Base-by-base conservation (phyloP, 1,140 invertebrate species). In the Telenomus remus region DNA sequence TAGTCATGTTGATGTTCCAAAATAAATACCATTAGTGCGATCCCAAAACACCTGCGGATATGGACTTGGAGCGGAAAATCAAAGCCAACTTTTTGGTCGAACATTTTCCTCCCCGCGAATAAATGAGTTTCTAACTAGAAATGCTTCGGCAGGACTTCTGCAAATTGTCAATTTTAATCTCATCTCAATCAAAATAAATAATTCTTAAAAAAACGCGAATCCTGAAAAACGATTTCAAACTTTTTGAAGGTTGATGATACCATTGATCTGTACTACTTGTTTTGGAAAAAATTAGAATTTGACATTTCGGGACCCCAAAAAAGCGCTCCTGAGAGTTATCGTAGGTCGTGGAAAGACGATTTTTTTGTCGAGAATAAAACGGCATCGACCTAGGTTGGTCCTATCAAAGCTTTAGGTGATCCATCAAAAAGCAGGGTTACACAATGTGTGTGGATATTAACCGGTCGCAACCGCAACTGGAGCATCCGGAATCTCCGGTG, bases 401-500 rank as follows among this genome's bases (percentile, higher is more conserved):
- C n/a, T 64, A 47, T 64, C 43, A 34, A 39, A 13, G 33, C 44
- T 46, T 46, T 10, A 39, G n/a, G 42, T 34, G n/a, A 64, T 64
- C 39, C 60, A 64, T 64, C 50, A 64, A 64, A 64, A 64, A 64
- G 42, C 48, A 5, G 12, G 39, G 50, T 13, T 16, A 35, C 35
- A 63, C 49, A 63, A 53, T 49, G 39, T 51, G 49, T 13, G 15
- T 71, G 53, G 57, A 57, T 70, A 70, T 70, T 70, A 61, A 70
- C 57, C 56, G 19, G 13, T 1, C 9, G 16, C 13, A 19, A 64
- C 68, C 59, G 47, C 59, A 71, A 64, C 54, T 63, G 68, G 68
- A 64, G 60, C 68, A 54, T 57, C 6, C 13, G 60, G 68, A 71
- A 71, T 71, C 19, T 63, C 59, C 68, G 50, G 37, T 64, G 53